Evolutionary conservation across 2,113 vertebrate genomes (phyloP), one percentile per base, ranked within the genome.

Genomic region (Thunnus maccoyii): DNA sequence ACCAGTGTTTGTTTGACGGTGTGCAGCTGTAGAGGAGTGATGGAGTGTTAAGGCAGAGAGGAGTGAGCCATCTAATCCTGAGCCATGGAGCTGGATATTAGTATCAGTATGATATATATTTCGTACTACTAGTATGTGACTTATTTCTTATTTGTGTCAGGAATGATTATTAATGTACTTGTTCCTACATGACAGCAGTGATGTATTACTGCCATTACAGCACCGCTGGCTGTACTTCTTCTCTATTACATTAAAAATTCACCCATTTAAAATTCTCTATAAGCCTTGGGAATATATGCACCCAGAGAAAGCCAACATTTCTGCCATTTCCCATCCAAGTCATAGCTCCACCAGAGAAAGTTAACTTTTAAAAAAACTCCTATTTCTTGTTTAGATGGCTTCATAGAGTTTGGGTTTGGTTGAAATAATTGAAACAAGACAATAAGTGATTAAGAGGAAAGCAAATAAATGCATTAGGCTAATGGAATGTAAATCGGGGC

Each of bases 171-270:
- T 51, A 25, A 22, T 73, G 22, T 17, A 9, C 15, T 36, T 18
- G 9, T 36, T 47, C 25, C 51, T 22, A 41, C n/a, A 44, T 6
- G 44, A 52, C 15, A 66, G 27, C 20, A 58, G 78, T 72, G 68
- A 72, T 65, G 18, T 65, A 80, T 80, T 17, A 25, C 51, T 14
- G 3, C 58, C 52, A 72, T 65, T 64, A 18, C 44, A 18, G 41
- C 17, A 25, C 60, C 6, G 51, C 60, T 72, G 77, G 44, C 44
- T 50, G 14, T 14, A 47, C 44, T 56, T 55, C 20, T 12, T 64
- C 36, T 71, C 5, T 55, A 27, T 76, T 20, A 57, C 22, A 48
- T 58, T 48, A 47, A 46, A 36, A 25, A 56, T 57, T 56, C 32
- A 64, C 64, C 46, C 2, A 16, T 68, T 69, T 27, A 30, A 67